Base-by-base conservation (phyloP, 1,140 invertebrate genomes). In the Wasmannia auropunctata region DNA sequence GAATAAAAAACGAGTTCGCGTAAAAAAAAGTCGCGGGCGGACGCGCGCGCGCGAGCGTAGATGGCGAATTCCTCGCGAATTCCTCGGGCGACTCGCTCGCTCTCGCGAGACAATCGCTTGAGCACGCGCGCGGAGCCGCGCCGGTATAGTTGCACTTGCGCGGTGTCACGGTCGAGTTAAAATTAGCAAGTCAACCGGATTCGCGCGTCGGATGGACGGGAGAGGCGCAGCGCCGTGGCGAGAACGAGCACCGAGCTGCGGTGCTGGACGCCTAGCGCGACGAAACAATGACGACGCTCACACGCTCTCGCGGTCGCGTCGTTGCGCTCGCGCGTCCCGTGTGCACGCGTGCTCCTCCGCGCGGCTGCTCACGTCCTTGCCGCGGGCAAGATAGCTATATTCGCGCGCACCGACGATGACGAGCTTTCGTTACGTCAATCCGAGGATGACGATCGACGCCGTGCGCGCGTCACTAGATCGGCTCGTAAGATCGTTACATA, bases 101-200 rank as follows among this genome's bases (percentile, higher is more conserved):
- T 69, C 43, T 37, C 22, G 76, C 70, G 79, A 86, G 86, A 91
- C 90, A 92, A 90, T 91, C 87, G n/a, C n/a, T n/a, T n/a, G n/a
- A n/a, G n/a, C n/a, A n/a, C n/a, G 86, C 56, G 79, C 86, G 72
- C 76, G 84, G 62, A 84, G 58, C 69, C 43, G 58, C 49, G 49
- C 37, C n/a, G 34, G 69, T 85, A 85, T 83, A 80, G 74, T 87
- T 80, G 77, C 79, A 83, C 86, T 88, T 90, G 88, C 85, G 91
- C 88, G 91, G 90, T 93, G 93, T 93, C 93, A 93, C 88, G 93
- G 93, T 93, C 93, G 93, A 92, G 92, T 92, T 93, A 93, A 92
- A 92, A 93, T 93, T 93, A 93, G 92, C 92, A 87, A 92, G 90
- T 91, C 89, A 88, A 90, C 76, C 86, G 89, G 87, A 91, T 92